A percentile compares a stretch with the other conserved stretches of the same genome.
Evolutionary conservation across 2,797 vertebrate species (phyloP).

Genomic region (Eulemur mongoz): DNA sequence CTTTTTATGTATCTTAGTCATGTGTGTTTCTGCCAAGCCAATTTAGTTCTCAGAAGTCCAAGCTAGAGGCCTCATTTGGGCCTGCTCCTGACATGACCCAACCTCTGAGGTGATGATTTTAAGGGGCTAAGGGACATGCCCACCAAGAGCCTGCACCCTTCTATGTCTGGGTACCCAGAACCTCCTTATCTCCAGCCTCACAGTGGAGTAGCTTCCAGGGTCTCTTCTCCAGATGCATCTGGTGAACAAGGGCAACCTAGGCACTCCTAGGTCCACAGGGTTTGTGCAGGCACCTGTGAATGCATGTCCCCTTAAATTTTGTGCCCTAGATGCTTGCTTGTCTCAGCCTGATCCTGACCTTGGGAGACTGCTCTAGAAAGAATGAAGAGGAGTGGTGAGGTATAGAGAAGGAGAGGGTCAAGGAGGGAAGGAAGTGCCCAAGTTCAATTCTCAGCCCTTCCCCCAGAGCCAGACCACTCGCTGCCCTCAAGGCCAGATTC

Average conservation of each 20-base stretch:
- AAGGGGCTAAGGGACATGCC: background rate
- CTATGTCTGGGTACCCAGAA: background rate
- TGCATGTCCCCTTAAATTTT: background rate
- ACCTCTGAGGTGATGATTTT: background rate
- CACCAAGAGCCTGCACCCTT: background rate
- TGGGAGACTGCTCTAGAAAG: background rate
- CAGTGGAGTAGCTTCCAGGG: background rate
- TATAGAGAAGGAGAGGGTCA: background rate
- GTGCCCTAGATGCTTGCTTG: background rate
- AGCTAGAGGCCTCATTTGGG: background rate
- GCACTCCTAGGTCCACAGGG: rapidly evolving
- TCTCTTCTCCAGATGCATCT: background rate
- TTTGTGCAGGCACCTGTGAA: background rate
- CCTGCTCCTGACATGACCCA: background rate
- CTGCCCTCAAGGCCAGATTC: background rate
- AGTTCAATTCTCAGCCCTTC: background rate
- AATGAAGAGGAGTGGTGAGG: background rate
- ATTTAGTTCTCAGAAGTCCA: background rate
- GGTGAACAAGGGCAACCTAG: background rate
- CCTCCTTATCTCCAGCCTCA: background rate
- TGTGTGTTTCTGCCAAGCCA: background rate
- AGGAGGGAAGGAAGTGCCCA: background rate
- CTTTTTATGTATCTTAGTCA: background rate
- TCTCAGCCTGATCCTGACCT: background rate
- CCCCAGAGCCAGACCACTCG: background rate